These are phyloP conservation scores for Latrodectus hesperus DNA, from an alignment of 2,888 invertebrate species.

Conservation along the genomic window DNA sequence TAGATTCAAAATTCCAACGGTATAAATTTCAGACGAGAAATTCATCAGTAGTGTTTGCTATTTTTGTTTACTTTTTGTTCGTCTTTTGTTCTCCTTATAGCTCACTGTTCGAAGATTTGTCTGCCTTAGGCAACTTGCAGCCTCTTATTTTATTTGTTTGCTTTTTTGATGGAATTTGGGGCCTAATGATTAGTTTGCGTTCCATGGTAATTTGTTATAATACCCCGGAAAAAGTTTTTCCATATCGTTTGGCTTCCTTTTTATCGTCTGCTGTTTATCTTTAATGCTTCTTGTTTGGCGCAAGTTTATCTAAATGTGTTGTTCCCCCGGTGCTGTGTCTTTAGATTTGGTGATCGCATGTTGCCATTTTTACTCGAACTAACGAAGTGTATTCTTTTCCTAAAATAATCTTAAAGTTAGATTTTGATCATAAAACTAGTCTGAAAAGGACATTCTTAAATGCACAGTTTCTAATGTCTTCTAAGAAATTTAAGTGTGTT, in stretches of 20 bases:
- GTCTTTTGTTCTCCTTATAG: neutral
- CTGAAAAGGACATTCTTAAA: too few relatives aligned
- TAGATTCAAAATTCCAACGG: neutral
- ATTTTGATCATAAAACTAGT: too few relatives aligned
- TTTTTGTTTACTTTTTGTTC: neutral
- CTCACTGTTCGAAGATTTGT: neutral
- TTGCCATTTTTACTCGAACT: too few relatives aligned
- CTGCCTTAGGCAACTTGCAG: neutral
- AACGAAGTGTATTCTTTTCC: too few relatives aligned
- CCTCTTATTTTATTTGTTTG: neutral
- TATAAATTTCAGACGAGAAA: neutral
- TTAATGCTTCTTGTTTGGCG: too few relatives aligned
- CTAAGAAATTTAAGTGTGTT: too few relatives aligned
- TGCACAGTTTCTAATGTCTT: too few relatives aligned
- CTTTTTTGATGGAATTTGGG: neutral
- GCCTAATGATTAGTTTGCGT: conserved; percentile 47
- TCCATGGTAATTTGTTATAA: conserved; percentile 30
- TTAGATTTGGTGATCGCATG: too few relatives aligned
- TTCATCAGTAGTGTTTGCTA: neutral
- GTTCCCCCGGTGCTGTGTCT: too few relatives aligned
- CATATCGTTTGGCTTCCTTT: neutral
- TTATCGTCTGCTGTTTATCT: neutral
- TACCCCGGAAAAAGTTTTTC: neutral
- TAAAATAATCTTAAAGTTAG: too few relatives aligned
- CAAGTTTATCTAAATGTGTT: too few relatives aligned